A percentile compares a stretch with the other conserved stretches of the same genome.
Evolutionary conservation across 2,888 invertebrate genomes (phyloP).

Genomic region (Eupelmus urozonus): DNA sequence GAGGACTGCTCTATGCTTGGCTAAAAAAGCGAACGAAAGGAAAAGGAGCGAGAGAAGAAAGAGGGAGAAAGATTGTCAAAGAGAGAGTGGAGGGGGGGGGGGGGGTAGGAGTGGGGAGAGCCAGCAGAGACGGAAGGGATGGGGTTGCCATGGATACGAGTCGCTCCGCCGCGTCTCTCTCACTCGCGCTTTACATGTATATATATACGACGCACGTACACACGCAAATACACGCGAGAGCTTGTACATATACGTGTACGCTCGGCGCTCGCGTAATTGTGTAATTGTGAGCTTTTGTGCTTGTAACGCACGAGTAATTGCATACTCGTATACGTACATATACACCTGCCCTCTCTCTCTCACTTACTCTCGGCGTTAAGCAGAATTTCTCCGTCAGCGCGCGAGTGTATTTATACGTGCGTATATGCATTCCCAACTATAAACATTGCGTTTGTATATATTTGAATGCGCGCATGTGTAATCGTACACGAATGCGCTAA

Average conservation of each 20-base stretch:
- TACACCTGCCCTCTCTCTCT: too few species aligned
- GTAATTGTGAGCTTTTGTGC: background rate
- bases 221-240: background rate
- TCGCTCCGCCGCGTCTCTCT: slow-evolving; percentile 62
- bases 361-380: too few species aligned
- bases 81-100: slow-evolving; percentile 43
- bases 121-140: slow-evolving; percentile 69
- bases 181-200: slow-evolving; percentile 30
- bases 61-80: slow-evolving; percentile 57
- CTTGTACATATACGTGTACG: slow-evolving; percentile 24
- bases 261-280: background rate
- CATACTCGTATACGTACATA: background rate
- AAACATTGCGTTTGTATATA: background rate
- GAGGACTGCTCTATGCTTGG: slow-evolving; percentile 15
- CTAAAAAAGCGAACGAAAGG: slow-evolving; percentile 55
- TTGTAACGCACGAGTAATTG: background rate
- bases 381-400: too few species aligned
- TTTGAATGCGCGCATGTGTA: background rate
- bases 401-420: background rate
- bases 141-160: slow-evolving; percentile 73
- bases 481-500: slow-evolving; percentile 50
- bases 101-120: slow-evolving; percentile 53
- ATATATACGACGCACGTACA: slow-evolving; percentile 39
- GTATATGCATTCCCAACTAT: background rate
- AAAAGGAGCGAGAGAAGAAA: slow-evolving; percentile 20